These are phyloP conservation scores for Drosophila leonis DNA, from an alignment of 2,888 invertebrate genomes.

Conservation along the genomic window DNA sequence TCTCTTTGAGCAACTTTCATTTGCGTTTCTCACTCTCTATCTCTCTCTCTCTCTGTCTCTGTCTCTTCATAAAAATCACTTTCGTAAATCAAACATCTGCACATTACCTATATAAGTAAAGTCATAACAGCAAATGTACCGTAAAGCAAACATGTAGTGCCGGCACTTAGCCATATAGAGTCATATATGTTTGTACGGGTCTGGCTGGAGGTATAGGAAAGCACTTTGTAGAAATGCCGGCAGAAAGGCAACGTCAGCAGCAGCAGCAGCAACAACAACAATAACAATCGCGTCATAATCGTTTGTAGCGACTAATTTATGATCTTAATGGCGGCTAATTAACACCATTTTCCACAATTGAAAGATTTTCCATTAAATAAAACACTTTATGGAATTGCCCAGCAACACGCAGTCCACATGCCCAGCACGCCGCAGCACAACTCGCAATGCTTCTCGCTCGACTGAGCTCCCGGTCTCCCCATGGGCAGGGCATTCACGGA, in stretches of 20 bases:
- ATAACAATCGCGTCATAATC: conserved; percentile 76
- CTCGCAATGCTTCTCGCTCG: conserved; percentile 55
- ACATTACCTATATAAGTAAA: conserved; percentile 55
- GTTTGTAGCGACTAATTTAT: conserved; percentile 81
- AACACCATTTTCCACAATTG: conserved; percentile 81
- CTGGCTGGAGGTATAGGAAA: conserved; percentile 29
- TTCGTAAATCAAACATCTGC: conserved; percentile 64
- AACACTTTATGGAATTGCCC: conserved; percentile 81
- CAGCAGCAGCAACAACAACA: conserved; percentile 24
- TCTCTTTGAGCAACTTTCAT: conserved; percentile 47
- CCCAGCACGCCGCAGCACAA: conserved; percentile 47
- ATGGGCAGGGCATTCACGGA: conserved; percentile 68
- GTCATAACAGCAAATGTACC: conserved; percentile 78
- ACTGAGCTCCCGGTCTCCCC: conserved; percentile 30
- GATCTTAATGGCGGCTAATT: conserved; percentile 81
- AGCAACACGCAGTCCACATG: conserved; percentile 63
- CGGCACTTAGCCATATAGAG: conserved; percentile 68
- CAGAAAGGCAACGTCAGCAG: conserved; percentile 48
- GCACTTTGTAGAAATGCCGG: conserved; percentile 68
- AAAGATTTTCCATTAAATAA: conserved; percentile 82
- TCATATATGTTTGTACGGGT: conserved; percentile 33
- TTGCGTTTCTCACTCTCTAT: conserved; percentile 19
- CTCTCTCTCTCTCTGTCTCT: not conserved
- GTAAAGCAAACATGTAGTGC: conserved; percentile 70
- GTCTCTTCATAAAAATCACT: conserved; percentile 50